Base-by-base conservation (phyloP, 2,888 invertebrate species). In the Epistrophe eligans region DNA sequence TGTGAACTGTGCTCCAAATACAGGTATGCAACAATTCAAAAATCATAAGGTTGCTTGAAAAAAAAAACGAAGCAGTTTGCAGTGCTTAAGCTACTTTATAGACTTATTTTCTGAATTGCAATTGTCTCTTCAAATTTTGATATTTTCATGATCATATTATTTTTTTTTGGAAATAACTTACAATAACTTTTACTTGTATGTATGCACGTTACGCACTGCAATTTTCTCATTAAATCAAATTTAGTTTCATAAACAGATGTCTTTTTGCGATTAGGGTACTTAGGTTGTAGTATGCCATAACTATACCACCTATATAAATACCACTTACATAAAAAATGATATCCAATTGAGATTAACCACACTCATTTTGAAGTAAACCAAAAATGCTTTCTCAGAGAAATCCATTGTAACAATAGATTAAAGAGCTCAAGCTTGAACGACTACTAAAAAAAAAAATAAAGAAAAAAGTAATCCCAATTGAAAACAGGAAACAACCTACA, bases 401-500 rank as follows among this genome's bases (percentile, higher is more conserved):
- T 28, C 28, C 5, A 28, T 8, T 28, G 32, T 32, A 52, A n/a
- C 11, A 24, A n/a, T 67, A 13, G 28, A 45, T 43, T 62, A 35
- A 76, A 52, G 4, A 24, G 5, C 19, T 60, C 8, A 24, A 6
- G 40, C 19, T 19, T 35, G n/a, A 58, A 40, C 13, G 35, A 35
- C 8, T 1, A 24, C 1, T 24, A 2, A 24, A 24, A 7, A 6
- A n/a, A 3, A 9, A 40, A 40, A 11, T 11, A 0, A 28, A 64
- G 11, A 2, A 28, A 64, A 71, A 72, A 13, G 17, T 2, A 17
- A 62, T 19, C 4, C 5, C 43, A 62, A 40, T 62, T 62, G 32
- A 67, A 48, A 57, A 24, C 48, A 24, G 64, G 71, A 76, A 76
- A 58, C 52, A 80, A 66, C 70, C 64, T 52, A 76, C 62, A 71